Base-by-base conservation (phyloP, 2,888 invertebrate species). In the Girardia tigrina region DNA sequence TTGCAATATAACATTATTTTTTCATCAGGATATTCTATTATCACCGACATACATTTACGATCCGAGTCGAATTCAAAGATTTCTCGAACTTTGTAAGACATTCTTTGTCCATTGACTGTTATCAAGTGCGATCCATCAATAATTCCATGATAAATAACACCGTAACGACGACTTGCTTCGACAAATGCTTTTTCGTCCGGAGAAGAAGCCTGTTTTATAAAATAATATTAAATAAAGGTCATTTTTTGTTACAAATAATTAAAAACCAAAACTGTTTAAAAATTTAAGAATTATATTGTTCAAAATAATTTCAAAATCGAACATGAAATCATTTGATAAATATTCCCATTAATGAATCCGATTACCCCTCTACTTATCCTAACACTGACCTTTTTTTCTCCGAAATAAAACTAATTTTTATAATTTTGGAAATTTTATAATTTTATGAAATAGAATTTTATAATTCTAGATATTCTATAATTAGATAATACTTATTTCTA, bases 181-280 rank as follows among this genome's bases (percentile, higher is more conserved):
- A 94, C 90, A n/a, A 94, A 85, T 0, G 94, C 92, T 79, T 93
- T 92, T 83, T 94, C 94, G 83, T 94, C 94, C 0, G 94, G 92
- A 81, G 92, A 93, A 28, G 91, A 90, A 0, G 84, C 82, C 75
- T 75, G 14, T 8, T 36, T 12, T 36, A 36, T 12, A 12, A 36
- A 8, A 36, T 12, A 36, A 36, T 36, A 12, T 36, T 12, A 36
- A 72, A 26, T 28, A 14, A 16, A 72, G 26, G 14, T 42, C 42
- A 42, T n/a, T 42, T 42, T 42, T 42, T 12, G 42, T 42, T 42
- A 42, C 20, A 42, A 42, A n/a, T n/a, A n/a, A n/a, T n/a, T n/a
- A n/a, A n/a, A n/a, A n/a, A n/a, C n/a, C n/a, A n/a, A n/a, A n/a
- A n/a, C n/a, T n/a, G n/a, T n/a, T n/a, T n/a, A n/a, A n/a, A n/a